phyloP scores from a whole-genome alignment of 2,113 vertebrate genomes.

The Cranoglanis bouderius region DNA sequence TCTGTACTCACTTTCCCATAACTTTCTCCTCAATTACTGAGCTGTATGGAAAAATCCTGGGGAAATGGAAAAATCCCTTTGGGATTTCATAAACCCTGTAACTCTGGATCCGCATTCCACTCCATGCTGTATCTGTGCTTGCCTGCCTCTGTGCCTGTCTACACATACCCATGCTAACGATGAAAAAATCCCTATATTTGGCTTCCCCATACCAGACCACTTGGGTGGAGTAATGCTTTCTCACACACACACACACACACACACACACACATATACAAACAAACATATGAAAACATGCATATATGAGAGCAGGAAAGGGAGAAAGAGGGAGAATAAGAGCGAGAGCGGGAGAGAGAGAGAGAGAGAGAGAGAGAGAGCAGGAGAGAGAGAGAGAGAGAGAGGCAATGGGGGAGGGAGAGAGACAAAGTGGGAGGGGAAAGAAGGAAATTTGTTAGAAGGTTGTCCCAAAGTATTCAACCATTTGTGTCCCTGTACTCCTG shows the following conservation, averaged over 20 bases:
- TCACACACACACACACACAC: neutral
- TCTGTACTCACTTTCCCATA: constrained; percentile 4
- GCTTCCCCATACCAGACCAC: constrained; percentile 39
- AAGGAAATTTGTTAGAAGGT: constrained; percentile 68
- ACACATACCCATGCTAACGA: constrained; percentile 53
- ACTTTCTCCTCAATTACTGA: neutral
- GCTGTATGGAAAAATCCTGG: constrained; percentile 24
- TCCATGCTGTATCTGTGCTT: constrained; percentile 66
- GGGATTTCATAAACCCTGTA: constrained; percentile 47
- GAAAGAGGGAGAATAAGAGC: neutral
- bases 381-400: constrained; percentile 53
- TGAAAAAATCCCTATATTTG: constrained; percentile 61
- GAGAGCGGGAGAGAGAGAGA: constrained; percentile 8
- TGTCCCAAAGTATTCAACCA: constrained; percentile 69
- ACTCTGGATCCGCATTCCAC: constrained; percentile 64
- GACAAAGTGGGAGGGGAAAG: constrained; percentile 54
- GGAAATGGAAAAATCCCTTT: constrained; percentile 15
- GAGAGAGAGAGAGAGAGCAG: constrained; percentile 49
- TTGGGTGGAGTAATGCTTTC: constrained; percentile 47
- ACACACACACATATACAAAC: neutral
- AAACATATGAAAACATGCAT: constrained; percentile 5
- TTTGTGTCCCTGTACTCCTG: constrained; percentile 67
- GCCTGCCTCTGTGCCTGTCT: constrained; percentile 54
- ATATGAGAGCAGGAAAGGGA: constrained; percentile 30
- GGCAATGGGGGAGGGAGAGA: constrained; percentile 55